Evolutionary conservation across 2,113 vertebrate genomes (phyloP), one percentile per base, ranked within the genome.

Genomic region (Pterocles orientalis): DNA sequence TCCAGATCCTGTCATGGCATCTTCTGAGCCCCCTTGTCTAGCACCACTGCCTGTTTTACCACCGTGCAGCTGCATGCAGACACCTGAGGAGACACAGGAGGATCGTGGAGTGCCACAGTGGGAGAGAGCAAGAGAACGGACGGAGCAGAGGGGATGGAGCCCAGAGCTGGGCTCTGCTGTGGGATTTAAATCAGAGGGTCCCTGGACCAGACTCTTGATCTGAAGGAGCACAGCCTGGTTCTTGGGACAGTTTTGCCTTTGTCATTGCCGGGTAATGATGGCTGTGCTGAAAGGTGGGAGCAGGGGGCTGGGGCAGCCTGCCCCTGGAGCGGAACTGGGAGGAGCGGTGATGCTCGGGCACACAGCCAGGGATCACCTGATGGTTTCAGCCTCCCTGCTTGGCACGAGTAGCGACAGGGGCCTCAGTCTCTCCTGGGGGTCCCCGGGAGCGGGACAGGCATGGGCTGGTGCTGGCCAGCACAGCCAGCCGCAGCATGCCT

Each of bases 351-450:
- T 81, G n/a, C 47, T 91, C 6, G 3, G 43, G 47, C 16, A 26
- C 5, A 47, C 43, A 81, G 60, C 56, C 7, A 5, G 34, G 10
- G n/a, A 10, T 60, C 29, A 61, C 41, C 14, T n/a, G 39, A 25
- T 72, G 45, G 48, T 33, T 76, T 92, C 3, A 18, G 29, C 53
- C 53, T 76, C 14, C 28, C 28, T 2, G 0, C 10, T 7, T 2
- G 6, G 45, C 56, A 9, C 2, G 6, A 13, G 20, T 82, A 26
- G 69, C 84, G 28, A 25, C 28, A 23, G 23, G 9, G 58, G 5
- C 29, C 39, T 19, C 41, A n/a, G 23, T 21, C 19, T 51, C 24
- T 56, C 54, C n/a, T 0, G 0, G 57, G 47, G 43, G 9, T 8
- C 7, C 25, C 0, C 1, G 39, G 36, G 29, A 15, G 21, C 10